Conservation (phyloP, 2,888 invertebrate genomes). For the Opisthograptis luteolata region DNA sequence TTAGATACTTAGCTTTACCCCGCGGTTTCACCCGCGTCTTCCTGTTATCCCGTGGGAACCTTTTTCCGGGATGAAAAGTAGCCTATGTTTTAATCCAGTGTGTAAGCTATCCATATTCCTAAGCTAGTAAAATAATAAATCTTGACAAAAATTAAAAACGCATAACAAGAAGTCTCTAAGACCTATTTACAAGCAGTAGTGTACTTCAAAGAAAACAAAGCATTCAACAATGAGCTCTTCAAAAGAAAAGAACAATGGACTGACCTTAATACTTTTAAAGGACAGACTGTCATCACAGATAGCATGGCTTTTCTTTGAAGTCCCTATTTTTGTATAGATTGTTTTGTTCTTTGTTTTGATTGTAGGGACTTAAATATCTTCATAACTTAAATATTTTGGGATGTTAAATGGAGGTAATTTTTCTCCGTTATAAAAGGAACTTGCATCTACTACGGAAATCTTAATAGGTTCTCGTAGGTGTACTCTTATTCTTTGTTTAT, state of each 20-base stretch:
- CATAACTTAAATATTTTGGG: no score
- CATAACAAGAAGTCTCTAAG: not conserved
- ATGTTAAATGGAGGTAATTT: constrained; percentile 2
- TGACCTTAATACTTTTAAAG: constrained; percentile 22
- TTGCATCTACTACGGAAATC: not conserved
- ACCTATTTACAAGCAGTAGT: constrained; percentile 10
- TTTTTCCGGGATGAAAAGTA: no score
- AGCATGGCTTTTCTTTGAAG: constrained; percentile 20
- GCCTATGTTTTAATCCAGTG: no score
- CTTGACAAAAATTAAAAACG: not conserved
- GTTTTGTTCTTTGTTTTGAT: constrained; percentile 13
- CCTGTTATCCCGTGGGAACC: no score
- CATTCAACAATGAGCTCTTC: constrained; percentile 25
- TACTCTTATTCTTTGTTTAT: no score
- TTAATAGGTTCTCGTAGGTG: no score
- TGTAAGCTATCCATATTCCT: no score
- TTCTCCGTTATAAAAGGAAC: not conserved
- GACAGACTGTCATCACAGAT: constrained; percentile 25
- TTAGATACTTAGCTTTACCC: no score
- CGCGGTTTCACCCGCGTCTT: no score
- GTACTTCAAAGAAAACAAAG: constrained; percentile 21
- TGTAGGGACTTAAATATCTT: constrained; percentile 6
- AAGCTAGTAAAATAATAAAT: no score
- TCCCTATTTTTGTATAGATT: constrained; percentile 10
- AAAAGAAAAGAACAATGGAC: constrained; percentile 24